Conservation (phyloP, 2,888 invertebrate genomes). For the Ganaspis brasiliensis region DNA sequence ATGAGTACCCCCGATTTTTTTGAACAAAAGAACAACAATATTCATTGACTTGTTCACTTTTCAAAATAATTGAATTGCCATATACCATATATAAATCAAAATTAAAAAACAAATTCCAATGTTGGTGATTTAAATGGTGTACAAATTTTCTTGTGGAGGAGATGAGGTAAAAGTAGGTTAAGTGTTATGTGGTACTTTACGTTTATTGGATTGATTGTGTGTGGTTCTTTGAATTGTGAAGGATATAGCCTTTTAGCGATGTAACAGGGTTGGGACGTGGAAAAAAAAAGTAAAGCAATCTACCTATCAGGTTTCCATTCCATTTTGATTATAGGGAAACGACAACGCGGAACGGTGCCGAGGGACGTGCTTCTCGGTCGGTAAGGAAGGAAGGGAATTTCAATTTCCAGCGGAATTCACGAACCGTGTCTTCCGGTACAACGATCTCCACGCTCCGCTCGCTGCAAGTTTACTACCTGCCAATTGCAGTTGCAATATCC, state of each 20-base stretch:
- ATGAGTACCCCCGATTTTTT: too few relatives aligned
- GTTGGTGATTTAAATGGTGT: too few relatives aligned
- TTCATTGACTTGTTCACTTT: too few relatives aligned
- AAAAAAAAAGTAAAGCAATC: slow-evolving; percentile 1
- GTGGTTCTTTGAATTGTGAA: not conserved
- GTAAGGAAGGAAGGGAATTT: slow-evolving; percentile 66
- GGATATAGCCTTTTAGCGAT: not conserved
- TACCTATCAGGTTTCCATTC: slow-evolving; percentile 10
- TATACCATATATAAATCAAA: too few relatives aligned
- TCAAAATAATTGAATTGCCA: too few relatives aligned
- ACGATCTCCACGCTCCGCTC: slow-evolving; percentile 67
- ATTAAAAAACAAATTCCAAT: too few relatives aligned
- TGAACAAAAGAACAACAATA: too few relatives aligned
- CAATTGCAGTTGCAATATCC: slow-evolving; percentile 48
- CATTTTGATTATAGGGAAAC: slow-evolving; percentile 33
- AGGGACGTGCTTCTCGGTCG: slow-evolving; percentile 52
- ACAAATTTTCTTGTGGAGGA: not conserved
- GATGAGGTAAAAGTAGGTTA: not conserved
- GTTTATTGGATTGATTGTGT: not conserved
- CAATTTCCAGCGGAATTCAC: slow-evolving; percentile 74
- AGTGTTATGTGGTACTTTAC: not conserved
- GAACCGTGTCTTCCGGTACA: slow-evolving; percentile 77
- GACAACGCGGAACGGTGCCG: slow-evolving; percentile 53
- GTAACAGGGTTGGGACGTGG: not conserved
- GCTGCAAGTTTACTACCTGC: slow-evolving; percentile 54